A percentile compares a stretch with the other conserved stretches of the same genome.
Evolutionary conservation across 2,888 invertebrate genomes (phyloP).

Genomic region (Petrophora chlorosata): DNA sequence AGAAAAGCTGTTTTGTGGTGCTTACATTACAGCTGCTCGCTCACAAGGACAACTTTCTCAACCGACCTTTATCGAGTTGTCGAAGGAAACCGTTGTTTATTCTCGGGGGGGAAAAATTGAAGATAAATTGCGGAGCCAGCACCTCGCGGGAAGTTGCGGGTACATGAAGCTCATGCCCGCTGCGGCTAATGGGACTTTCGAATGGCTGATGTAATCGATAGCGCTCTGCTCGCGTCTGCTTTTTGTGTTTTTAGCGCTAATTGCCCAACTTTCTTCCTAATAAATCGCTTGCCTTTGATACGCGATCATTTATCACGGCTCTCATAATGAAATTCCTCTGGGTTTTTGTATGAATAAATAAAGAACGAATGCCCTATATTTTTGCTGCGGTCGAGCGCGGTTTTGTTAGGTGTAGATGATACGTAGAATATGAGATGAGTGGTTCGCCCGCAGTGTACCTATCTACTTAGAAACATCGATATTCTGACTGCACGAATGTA

Average conservation of each 20-base stretch:
- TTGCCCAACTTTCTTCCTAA: conserved; percentile 65
- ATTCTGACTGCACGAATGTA: conserved; percentile 47
- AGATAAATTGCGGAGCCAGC: conserved; percentile 24
- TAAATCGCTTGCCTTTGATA: conserved; percentile 63
- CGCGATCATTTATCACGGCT: conserved; percentile 54
- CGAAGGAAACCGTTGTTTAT: conserved; percentile 23
- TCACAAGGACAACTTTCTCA: conserved; percentile 16
- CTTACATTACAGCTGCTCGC: conserved; percentile 9
- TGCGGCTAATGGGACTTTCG: conserved; percentile 63
- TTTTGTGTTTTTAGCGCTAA: conserved; percentile 68
- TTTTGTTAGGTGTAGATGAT: conserved; percentile 37
- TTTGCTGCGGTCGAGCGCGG: conserved; percentile 28
- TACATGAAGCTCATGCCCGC: conserved; percentile 32
- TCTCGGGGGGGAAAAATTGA: conserved; percentile 22
- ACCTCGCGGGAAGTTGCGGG: conserved; percentile 23
- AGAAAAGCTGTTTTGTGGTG: not conserved
- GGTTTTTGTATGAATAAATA: conserved; percentile 44
- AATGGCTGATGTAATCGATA: conserved; percentile 66
- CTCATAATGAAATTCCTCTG: conserved; percentile 43
- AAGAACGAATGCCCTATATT: conserved; percentile 38
- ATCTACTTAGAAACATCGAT: conserved; percentile 39
- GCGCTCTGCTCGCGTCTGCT: conserved; percentile 56
- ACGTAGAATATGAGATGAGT: conserved; percentile 41
- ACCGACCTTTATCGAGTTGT: conserved; percentile 21
- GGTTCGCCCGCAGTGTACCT: conserved; percentile 20